A percentile compares a stretch with the other conserved stretches of the same genome.
Evolutionary conservation across 2,888 invertebrate genomes (phyloP).

Genomic region (Drosophila pseudotakahashii): DNA sequence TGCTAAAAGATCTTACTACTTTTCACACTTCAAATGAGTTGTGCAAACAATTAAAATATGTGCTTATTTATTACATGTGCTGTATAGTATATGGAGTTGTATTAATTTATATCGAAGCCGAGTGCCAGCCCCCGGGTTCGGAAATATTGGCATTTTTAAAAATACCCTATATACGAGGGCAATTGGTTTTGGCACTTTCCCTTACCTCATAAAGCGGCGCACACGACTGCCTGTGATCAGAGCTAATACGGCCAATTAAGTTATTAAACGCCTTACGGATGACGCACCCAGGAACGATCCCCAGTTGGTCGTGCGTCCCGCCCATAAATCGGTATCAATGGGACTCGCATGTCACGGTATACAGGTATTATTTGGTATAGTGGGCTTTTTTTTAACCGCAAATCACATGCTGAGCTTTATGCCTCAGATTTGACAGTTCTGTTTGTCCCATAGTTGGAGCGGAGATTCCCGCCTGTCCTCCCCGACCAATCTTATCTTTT

Average conservation of each 20-base stretch:
- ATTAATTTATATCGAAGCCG: not conserved
- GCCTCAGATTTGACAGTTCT: conserved; percentile 11
- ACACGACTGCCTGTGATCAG: conserved; percentile 32
- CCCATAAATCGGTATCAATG: conserved; percentile 36
- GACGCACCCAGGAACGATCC: conserved; percentile 43
- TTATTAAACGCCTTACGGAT: conserved; percentile 50
- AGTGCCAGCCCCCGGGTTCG: conserved; percentile 12
- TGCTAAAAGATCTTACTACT: conserved; percentile 57
- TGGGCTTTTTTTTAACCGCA: conserved; percentile 23
- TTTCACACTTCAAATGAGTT: conserved; percentile 68
- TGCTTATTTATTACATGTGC: conserved; percentile 21
- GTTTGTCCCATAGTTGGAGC: conserved; percentile 2
- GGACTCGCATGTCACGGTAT: conserved; percentile 12
- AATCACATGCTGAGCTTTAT: conserved; percentile 36
- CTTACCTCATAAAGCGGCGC: conserved; percentile 46
- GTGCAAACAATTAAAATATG: conserved; percentile 32
- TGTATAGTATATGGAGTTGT: not conserved
- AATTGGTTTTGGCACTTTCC: conserved; percentile 27
- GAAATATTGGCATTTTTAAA: conserved; percentile 25
- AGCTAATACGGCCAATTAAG: conserved; percentile 55
- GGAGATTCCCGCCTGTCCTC: conserved; percentile 37
- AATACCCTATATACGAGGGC: conserved; percentile 18
- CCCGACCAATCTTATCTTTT: conserved; percentile 60
- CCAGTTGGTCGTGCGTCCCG: conserved; percentile 14
- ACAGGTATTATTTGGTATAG: not conserved